phyloP scores from a whole-genome alignment of 2,113 vertebrate species.

The Trematomus loennbergii region DNA sequence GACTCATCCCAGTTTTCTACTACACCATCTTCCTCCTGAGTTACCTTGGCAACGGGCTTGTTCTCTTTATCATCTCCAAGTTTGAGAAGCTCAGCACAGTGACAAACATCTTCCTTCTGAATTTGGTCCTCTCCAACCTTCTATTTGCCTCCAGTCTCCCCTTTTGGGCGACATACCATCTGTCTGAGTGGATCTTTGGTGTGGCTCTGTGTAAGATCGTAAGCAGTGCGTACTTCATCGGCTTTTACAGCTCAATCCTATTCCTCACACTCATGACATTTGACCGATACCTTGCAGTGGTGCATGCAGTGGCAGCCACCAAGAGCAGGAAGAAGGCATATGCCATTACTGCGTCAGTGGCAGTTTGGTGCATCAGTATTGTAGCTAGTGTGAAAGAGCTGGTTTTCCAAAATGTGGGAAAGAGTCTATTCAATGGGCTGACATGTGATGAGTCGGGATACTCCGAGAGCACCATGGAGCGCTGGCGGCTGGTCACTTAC shows the following conservation, averaged over 20 bases:
- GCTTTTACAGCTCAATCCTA: slow-evolving; percentile 86
- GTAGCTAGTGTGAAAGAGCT: slow-evolving; percentile 81
- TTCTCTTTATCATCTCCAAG: slow-evolving; percentile 81
- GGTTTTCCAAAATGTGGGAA: slow-evolving; percentile 58
- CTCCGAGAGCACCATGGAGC: neutral
- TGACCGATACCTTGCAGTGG: slow-evolving; percentile 85
- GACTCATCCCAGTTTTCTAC: slow-evolving; percentile 79
- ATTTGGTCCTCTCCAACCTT: slow-evolving; percentile 84
- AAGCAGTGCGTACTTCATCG: slow-evolving; percentile 79
- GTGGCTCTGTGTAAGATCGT: slow-evolving; percentile 79
- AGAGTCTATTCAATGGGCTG: fast-evolving
- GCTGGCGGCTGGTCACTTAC: slow-evolving; percentile 75
- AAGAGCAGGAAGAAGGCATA: slow-evolving; percentile 71
- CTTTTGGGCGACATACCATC: slow-evolving; percentile 81
- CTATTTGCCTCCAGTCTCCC: slow-evolving; percentile 83
- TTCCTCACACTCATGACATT: slow-evolving; percentile 87
- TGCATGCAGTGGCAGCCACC: slow-evolving; percentile 79
- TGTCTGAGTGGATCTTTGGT: slow-evolving; percentile 83
- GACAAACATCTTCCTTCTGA: slow-evolving; percentile 85
- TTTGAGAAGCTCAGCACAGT: slow-evolving; percentile 82
- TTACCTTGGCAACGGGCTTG: slow-evolving; percentile 81
- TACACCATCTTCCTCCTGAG: slow-evolving; percentile 80
- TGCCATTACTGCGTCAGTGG: slow-evolving; percentile 54
- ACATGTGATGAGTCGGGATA: slow-evolving; percentile 74
- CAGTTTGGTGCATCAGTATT: slow-evolving; percentile 80